Base-by-base conservation (phyloP, 2,797 vertebrate species). In the Antrozous pallidus region DNA sequence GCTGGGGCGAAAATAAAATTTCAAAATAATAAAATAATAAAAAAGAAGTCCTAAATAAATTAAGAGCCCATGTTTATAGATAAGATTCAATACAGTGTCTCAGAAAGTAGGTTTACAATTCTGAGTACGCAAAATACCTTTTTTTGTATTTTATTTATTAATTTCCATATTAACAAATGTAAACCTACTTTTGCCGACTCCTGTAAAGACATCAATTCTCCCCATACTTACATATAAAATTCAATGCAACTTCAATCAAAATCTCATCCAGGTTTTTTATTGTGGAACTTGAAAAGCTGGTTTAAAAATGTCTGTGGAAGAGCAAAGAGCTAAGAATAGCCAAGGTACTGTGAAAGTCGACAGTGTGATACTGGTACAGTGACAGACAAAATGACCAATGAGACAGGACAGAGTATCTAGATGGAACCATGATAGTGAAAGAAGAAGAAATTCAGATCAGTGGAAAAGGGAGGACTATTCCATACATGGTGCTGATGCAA, bases 191-290 rank as follows among this genome's bases (percentile, higher is more conserved):
- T 74, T 74, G 28, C 16, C 42, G 8, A 45, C 8, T 16, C 4
- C 16, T 74, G 42, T 83, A 71, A 71, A 87, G 56, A 75, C 10
- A 79, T 47, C 31, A 78, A 69, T 90, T 87, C 3, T 93, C 40
- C 40, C 40, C 71, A 82, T 67, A 51, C 28, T 89, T 71, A 54
- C 26, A 24, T 82, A 14, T 58, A 78, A 78, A 93, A 87, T 89
- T 70, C 85, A 85, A 77, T 84, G 36, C 70, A 54, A 80, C 58
- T 74, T 80, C 40, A 69, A 85, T 81, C 45, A 81, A 92, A 95
- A 70, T 90, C 31, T 65, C 36, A 93, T 61, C 40, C 31, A 10
- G 4, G 28, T 49, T 85, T 42, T 73, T 38, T 58, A 61, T 24
- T 36, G 31, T 28, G 3, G 24, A 65, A 83, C 45, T 36, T 83